Evolutionary conservation across 2,797 vertebrate genomes (phyloP), one percentile per base, ranked within the genome.

Genomic region (Danio choprae): DNA sequence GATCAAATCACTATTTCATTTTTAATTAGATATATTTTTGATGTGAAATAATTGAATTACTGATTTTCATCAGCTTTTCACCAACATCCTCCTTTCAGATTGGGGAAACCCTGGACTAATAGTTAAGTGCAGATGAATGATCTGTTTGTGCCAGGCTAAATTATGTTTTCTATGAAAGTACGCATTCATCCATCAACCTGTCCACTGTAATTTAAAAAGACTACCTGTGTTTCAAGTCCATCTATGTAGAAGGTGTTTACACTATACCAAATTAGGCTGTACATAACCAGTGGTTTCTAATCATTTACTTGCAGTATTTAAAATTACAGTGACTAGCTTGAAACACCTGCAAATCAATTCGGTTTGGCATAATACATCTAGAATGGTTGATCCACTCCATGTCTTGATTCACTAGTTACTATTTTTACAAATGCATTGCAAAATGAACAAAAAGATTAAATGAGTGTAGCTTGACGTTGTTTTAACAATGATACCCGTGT

Each of bases 221-320:
- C 13, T 6, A 11, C 8, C 4, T 40, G 18, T 64, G 76, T 55
- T 76, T 12, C 6, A 13, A 8, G 11, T 2, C 5, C 29, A 3
- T 1, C 3, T 29, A 5, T 41, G 38, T 29, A 29, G 7, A 7
- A 15, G 48, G 18, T 6, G 4, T 62, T 38, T 74, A 59, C 62
- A 16, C 40, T 3, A 8, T 16, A 15, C 38, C 60, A 64, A 76
- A 63, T 53, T 36, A 20, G 16, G 56, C 44, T 40, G 13, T 55
- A 3, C 40, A 20, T 43, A 29, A 64, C 38, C 40, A 12, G 48
- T 29, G 40, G 5, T 29, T 7, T 50, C 22, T 74, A 36, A 65
- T 76, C 40, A 76, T 65, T 55, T n/a, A n/a, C n/a, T n/a, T 36
- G 65, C 60, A 29, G 29, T 29, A 29, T 29, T 29, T 29, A 29